A percentile compares a stretch with the other conserved stretches of the same genome.
Evolutionary conservation across 2,797 vertebrate species (phyloP).

Genomic region (Gymnoscopelus braueri): DNA sequence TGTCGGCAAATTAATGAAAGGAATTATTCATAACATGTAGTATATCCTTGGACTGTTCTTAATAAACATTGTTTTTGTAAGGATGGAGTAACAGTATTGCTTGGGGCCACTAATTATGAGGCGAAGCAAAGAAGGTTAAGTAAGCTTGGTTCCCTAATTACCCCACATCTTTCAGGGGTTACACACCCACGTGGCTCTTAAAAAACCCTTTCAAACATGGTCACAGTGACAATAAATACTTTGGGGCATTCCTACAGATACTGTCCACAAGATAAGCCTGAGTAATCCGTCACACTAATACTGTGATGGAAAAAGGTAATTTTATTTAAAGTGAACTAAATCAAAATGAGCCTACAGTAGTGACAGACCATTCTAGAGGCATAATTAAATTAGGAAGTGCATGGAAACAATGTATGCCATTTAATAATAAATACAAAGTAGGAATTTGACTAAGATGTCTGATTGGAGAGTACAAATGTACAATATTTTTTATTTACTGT

Average conservation of each 20-base stretch:
- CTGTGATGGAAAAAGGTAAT: slow-evolving; percentile 28
- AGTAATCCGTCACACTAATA: slow-evolving; percentile 36
- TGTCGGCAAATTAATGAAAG: slow-evolving; percentile 86
- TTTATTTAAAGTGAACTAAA: too few species aligned
- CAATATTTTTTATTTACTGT: not conserved
- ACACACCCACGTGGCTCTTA: slow-evolving; percentile 63
- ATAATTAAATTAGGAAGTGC: slow-evolving; percentile 40
- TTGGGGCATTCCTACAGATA: slow-evolving; percentile 13
- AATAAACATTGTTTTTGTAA: slow-evolving; percentile 87
- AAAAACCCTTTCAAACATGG: slow-evolving; percentile 54
- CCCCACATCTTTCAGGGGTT: slow-evolving; percentile 70
- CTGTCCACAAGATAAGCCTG: slow-evolving; percentile 11
- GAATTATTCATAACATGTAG: slow-evolving; percentile 85
- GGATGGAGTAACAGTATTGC: slow-evolving; percentile 83
- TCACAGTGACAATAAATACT: slow-evolving; percentile 44
- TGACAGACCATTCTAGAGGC: slow-evolving; percentile 40
- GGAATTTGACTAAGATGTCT: not conserved
- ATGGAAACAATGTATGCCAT: slow-evolving; percentile 38
- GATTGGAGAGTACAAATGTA: not conserved
- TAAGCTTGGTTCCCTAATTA: slow-evolving; percentile 80
- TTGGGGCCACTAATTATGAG: slow-evolving; percentile 83
- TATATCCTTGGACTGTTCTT: slow-evolving; percentile 81
- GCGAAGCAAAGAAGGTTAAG: slow-evolving; percentile 79
- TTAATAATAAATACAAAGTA: slow-evolving; percentile 7
- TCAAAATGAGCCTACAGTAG: too few species aligned